Base-by-base conservation (phyloP, 2,888 invertebrate genomes). In the Morpho deidamia region DNA sequence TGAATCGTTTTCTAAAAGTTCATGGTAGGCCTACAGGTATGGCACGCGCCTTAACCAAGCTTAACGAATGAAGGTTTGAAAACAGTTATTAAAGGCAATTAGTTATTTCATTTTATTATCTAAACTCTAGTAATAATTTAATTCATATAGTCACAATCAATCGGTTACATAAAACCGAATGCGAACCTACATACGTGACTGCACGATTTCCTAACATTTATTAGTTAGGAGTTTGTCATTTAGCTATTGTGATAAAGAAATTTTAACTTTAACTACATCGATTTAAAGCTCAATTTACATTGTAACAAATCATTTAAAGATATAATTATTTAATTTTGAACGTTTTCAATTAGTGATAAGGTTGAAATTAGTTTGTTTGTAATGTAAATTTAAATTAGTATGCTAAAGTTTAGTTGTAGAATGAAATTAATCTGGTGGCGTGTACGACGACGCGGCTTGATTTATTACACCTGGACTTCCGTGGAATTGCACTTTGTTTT, bases 381-480 rank as follows among this genome's bases (percentile, higher is more conserved):
- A 8, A 2, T 33, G 5, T 45, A 38, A 50, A 53, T 59, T 58
- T 48, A 65, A 61, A 63, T 64, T 62, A 60, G 46, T 53, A 52
- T 52, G 59, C 54, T 56, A 53, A 62, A 61, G 60, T 60, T 64
- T 61, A 55, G 62, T 63, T 61, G 61, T 51, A 56, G 61, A 61
- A 65, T 60, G 62, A 66, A 68, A 67, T 67, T 67, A 66, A 67
- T 67, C 65, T 64, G 56, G 55, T 58, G 55, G 59, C 61, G 44
- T 57, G 61, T 59, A 58, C 59, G 61, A 48, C 61, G 63, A 61
- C 51, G 59, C 44, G 34, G 40, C 58, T 59, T 70, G 67, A 69
- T 70, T 70, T 67, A 69, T 68, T 61, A 59, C 65, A 70, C 68
- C 68, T 69, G 69, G 66, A 62, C 64, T 62, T 68, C 67, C 63